These are phyloP conservation scores for Rhyzopertha dominica DNA, from an alignment of 1,140 invertebrate genomes.

Conservation along the genomic window DNA sequence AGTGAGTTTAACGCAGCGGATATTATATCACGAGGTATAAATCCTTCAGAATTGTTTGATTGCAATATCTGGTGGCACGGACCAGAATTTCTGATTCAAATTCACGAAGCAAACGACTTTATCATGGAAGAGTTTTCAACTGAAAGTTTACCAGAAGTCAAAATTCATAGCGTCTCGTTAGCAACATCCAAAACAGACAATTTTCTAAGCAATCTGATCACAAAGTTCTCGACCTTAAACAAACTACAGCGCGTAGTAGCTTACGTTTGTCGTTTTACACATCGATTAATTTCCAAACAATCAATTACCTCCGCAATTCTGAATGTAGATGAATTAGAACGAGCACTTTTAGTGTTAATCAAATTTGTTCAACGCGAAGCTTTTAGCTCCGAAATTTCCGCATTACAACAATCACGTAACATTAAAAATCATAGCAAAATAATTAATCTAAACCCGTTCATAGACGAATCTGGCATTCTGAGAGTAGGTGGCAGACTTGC, in stretches of 20 bases:
- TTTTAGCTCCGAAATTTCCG: slow-evolving; percentile 12
- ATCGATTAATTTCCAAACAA: neutral
- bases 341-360: too few species aligned
- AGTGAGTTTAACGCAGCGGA: slow-evolving; percentile 44
- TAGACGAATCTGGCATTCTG: slow-evolving; percentile 36
- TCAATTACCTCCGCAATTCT: neutral
- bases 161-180: too few species aligned
- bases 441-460: slow-evolving; percentile 24
- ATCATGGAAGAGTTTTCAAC: too few species aligned
- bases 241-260: slow-evolving; percentile 18
- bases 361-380: slow-evolving; percentile 13
- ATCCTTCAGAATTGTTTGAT: slow-evolving; percentile 20
- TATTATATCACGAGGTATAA: slow-evolving; percentile 43
- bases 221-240: slow-evolving; percentile 9
- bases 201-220: too few species aligned
- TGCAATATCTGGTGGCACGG: slow-evolving; percentile 40
- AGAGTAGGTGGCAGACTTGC: slow-evolving; percentile 41
- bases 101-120: too few species aligned
- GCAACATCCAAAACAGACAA: too few species aligned
- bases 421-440: slow-evolving; percentile 5
- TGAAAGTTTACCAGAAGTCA: too few species aligned
- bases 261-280: slow-evolving; percentile 7
- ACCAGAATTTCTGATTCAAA: slow-evolving; percentile 22
- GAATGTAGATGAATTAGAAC: too few species aligned
- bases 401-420: slow-evolving; percentile 4